Evolutionary conservation across 2,113 vertebrate species (phyloP), one percentile per base, ranked within the genome.

Genomic region (Opisthocomus hoazin): DNA sequence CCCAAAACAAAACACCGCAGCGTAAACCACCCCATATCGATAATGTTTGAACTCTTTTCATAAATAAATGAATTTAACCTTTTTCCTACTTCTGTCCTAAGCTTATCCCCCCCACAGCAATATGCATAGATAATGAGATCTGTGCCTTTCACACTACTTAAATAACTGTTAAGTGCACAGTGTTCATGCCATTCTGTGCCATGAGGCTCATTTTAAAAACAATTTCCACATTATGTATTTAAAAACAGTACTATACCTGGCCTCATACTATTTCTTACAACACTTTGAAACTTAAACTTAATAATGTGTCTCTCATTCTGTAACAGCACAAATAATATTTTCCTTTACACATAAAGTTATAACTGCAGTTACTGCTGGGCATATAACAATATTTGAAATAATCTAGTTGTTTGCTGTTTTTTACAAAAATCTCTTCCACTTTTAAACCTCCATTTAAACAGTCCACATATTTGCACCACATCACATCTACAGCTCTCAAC

Each of bases 11-110:
- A 97, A 95, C 95, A 84, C 94, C 29, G 39, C 95, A 70, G 97
- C 96, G 97, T 97, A 98, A 98, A 97, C 94, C 97, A 92, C 84
- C 81, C 91, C 87, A 97, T 98, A 99, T 99, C 98, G 98, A 98
- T 99, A 99, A 98, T 96, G 97, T 95, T 94, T 97, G 96, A 98
- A 96, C 96, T 97, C 96, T 97, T 97, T 95, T 95, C 88, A 97
- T 94, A 98, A 98, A 97, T 77, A 97, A 94, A 96, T 96, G 96
- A 95, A 98, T 97, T 97, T 96, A 97, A 98, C 95, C 83, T 94
- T 97, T 96, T 90, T 96, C 83, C 80, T 95, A 12, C 64, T 92
- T 95, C 91, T 97, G 91, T 94, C 80, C 91, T 94, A 93, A 94
- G 91, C 91, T 91, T 48, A 60, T n/a, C 54, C 32, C 87, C 80